These are phyloP conservation scores for Nudaria mundana DNA, from an alignment of 2,888 invertebrate genomes.

Conservation along the genomic window DNA sequence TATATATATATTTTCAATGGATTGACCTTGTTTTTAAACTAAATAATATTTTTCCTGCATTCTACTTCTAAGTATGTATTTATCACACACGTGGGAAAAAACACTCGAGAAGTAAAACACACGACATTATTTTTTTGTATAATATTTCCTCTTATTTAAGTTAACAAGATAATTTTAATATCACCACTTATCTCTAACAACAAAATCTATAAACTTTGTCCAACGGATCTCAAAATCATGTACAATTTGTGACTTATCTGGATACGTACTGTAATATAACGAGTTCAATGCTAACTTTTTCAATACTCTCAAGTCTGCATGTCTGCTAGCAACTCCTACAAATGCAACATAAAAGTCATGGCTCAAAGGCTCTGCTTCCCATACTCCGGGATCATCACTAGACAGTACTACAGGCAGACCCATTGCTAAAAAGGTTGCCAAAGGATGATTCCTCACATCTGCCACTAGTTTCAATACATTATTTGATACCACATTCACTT, in stretches of 20 bases:
- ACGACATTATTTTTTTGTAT: too few relatives aligned
- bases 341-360: slow-evolving; percentile 89
- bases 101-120: too few relatives aligned
- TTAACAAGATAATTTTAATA: too few relatives aligned
- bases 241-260: slow-evolving; percentile 45
- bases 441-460: slow-evolving; percentile 90
- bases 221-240: slow-evolving; percentile 67
- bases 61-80: too few relatives aligned
- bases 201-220: slow-evolving; percentile 58
- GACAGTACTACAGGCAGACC: slow-evolving; percentile 87
- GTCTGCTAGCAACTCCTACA: slow-evolving; percentile 86
- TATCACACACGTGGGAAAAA: background rate
- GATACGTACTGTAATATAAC: slow-evolving; percentile 83
- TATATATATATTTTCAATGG: too few relatives aligned
- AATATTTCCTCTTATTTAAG: too few relatives aligned
- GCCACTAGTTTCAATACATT: slow-evolving; percentile 85
- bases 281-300: slow-evolving; percentile 90
- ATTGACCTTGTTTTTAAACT: too few relatives aligned
- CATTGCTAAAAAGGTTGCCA: slow-evolving; percentile 82
- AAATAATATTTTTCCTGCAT: too few relatives aligned
- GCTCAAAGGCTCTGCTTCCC: slow-evolving; percentile 86
- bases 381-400: slow-evolving; percentile 89
- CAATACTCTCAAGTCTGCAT: slow-evolving; percentile 85
- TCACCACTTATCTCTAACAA: slow-evolving; percentile 41
- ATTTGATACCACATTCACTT: slow-evolving; percentile 91